A percentile compares a stretch with the other conserved stretches of the same genome.
Conservation (phyloP, 2,113 vertebrate species). For the Amia ocellicauda region DNA sequence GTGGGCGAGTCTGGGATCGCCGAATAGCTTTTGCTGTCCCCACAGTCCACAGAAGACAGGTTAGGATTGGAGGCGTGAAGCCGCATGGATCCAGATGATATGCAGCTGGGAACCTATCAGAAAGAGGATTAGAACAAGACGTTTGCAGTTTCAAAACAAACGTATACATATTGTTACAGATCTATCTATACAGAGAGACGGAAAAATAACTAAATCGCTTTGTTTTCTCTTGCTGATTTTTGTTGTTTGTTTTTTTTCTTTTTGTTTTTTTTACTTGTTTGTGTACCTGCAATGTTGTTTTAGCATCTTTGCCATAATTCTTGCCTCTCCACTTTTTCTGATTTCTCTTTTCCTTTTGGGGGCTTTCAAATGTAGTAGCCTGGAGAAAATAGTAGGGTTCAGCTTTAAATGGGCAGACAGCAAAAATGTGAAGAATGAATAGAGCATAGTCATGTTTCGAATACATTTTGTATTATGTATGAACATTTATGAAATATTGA, state of each 20-base stretch:
- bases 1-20: constrained; percentile 77
- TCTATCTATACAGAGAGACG: too few relatives aligned
- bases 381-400: constrained; percentile 34
- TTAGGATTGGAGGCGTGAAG: constrained; percentile 97
- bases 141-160: too few relatives aligned
- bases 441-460: too few relatives aligned
- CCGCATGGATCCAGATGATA: constrained; percentile 77
- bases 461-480: too few relatives aligned
- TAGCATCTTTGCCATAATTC: constrained; percentile 86
- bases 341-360: constrained; percentile 91
- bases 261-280: too few relatives aligned
- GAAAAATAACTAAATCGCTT: too few relatives aligned
- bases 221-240: too few relatives aligned
- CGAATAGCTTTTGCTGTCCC: constrained; percentile 75
- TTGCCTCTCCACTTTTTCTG: constrained; percentile 85
- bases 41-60: constrained; percentile 82
- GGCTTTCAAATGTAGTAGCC: constrained; percentile 86
- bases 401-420: background rate
- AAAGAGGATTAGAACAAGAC: background rate
- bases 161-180: too few relatives aligned
- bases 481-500: too few relatives aligned
- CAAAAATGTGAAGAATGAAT: too few relatives aligned
- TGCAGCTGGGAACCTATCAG: constrained; percentile 65
- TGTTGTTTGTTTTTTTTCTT: too few relatives aligned
- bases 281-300: constrained; percentile 88